These are phyloP conservation scores for Prionchulus punctatus DNA, from an alignment of 2,888 invertebrate species.

Conservation along the genomic window DNA sequence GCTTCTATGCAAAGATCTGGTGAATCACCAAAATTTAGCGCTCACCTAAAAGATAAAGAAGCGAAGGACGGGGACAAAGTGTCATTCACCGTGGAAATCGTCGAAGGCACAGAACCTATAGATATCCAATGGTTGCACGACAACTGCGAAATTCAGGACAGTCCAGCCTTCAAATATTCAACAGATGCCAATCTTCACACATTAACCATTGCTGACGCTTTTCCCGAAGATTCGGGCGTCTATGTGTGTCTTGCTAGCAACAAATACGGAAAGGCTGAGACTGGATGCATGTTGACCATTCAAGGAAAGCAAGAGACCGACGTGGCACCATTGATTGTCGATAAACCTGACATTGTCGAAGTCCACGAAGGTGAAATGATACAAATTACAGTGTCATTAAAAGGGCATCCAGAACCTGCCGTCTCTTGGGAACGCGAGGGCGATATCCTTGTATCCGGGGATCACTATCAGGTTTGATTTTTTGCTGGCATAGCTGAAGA, in stretches of 20 bases:
- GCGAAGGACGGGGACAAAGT: conserved; percentile 20
- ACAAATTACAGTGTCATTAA: conserved; percentile 5
- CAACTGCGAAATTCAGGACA: conserved; percentile 19
- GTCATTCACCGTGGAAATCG: conserved; percentile 18
- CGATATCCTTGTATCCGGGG: conserved; percentile 4
- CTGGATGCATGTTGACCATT: conserved; percentile 1
- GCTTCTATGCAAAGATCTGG: conserved; percentile 17
- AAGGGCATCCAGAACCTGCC: conserved; percentile 10
- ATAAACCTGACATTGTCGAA: conserved; percentile 1
- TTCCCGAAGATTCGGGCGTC: conserved; percentile 28
- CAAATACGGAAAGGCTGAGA: conserved; percentile 15
- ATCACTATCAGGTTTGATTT: conserved; percentile 11
- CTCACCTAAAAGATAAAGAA: conserved; percentile 8
- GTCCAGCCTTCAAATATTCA: conserved; percentile 19
- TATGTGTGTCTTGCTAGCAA: conserved; percentile 21
- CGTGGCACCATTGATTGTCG: not conserved
- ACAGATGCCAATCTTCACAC: conserved; percentile 12
- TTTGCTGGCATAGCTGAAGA: no score
- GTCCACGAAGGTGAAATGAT: conserved; percentile 4
- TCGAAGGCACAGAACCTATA: conserved; percentile 21
- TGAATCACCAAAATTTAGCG: conserved; percentile 19
- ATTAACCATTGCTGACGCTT: conserved; percentile 26
- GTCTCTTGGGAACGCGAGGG: conserved; percentile 7
- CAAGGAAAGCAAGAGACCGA: not conserved
- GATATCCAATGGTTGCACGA: conserved; percentile 24